Evolutionary conservation across 2,113 vertebrate species (phyloP), one percentile per base, ranked within the genome.

Genomic region (Campylomormyrus numenius): DNA sequence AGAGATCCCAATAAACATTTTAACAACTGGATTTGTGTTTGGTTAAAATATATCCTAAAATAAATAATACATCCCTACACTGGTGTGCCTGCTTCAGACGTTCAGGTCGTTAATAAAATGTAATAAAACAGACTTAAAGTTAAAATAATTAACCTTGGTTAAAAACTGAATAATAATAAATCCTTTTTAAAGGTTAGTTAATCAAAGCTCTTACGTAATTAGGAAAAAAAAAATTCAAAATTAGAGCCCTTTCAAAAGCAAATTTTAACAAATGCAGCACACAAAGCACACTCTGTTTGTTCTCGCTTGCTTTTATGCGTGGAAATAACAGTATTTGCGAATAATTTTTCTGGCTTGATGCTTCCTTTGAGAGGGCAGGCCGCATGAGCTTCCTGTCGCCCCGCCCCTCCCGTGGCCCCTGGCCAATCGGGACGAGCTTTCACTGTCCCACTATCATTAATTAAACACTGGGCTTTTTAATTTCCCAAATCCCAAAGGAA

Each of bases 271-370:
- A 89, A 19, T 84, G 56, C 83, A 49, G 27, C 45, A 11, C 89
- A 94, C 91, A 94, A 94, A 91, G 91, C 91, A 93, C 39, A 91
- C 52, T 91, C 88, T 92, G 88, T 91, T 93, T 93, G 91, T 92
- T 92, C 90, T 91, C 89, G 49, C 56, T 85, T 31, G 92, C 90
- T 88, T 90, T 52, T 90, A 90, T 90, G 90, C 91, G 91, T 39
- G 53, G 90, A 94, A 93, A 93, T 90, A 94, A 94, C 17, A 93
- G 91, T 91, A 92, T 88, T 89, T 77, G 88, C 90, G 92, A 94
- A 91, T 83, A 62, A 92, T 95, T 94, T 93, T 90, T 93, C 93
- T 89, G 92, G 93, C 27, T 94, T 92, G 89, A 53, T 94, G 93
- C 92, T 91, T 91, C 90, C 93, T 94, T 94, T 89, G 92, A 91